These are phyloP conservation scores for Noctua pronuba DNA, from an alignment of 2,888 invertebrate species.

Conservation along the genomic window DNA sequence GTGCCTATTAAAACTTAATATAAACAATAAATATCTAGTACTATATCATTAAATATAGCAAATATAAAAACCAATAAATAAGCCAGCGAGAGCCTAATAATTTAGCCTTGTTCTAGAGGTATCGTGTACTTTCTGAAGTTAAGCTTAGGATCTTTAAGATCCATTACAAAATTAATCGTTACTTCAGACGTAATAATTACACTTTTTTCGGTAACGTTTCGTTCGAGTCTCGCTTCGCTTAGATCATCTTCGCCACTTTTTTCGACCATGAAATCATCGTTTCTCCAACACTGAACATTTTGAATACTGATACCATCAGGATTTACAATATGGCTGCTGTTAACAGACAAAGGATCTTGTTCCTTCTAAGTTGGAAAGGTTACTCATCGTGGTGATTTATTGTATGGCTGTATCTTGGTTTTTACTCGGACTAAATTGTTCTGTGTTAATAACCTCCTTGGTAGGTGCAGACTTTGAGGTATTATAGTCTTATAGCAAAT, in stretches of 20 bases:
- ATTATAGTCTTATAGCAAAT: neutral
- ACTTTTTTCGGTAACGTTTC: slow-evolving; percentile 30
- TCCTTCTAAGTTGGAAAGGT: slow-evolving; percentile 35
- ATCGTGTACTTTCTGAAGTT: neutral
- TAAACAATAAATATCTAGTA: neutral
- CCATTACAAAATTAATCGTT: neutral
- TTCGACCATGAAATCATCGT: slow-evolving; percentile 61
- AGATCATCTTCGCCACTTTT: slow-evolving; percentile 55
- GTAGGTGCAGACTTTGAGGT: neutral
- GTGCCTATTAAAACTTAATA: neutral
- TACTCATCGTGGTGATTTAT: slow-evolving; percentile 49
- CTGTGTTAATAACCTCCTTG: slow-evolving; percentile 33
- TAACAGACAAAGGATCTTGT: slow-evolving; percentile 47
- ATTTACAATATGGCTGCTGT: slow-evolving; percentile 23
- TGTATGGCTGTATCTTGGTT: slow-evolving; percentile 18
- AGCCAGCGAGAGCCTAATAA: neutral
- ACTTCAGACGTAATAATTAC: slow-evolving; percentile 1
- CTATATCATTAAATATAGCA: neutral
- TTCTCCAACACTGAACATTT: slow-evolving; percentile 48
- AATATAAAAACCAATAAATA: neutral
- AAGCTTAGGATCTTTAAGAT: neutral
- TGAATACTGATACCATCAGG: slow-evolving; percentile 57
- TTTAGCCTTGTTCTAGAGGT: neutral
- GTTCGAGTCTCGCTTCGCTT: slow-evolving; percentile 38
- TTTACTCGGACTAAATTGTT: slow-evolving; percentile 12